Conservation (phyloP, 92 coral and sea anemone genomes). For the Palythoa grandiflora region DNA sequence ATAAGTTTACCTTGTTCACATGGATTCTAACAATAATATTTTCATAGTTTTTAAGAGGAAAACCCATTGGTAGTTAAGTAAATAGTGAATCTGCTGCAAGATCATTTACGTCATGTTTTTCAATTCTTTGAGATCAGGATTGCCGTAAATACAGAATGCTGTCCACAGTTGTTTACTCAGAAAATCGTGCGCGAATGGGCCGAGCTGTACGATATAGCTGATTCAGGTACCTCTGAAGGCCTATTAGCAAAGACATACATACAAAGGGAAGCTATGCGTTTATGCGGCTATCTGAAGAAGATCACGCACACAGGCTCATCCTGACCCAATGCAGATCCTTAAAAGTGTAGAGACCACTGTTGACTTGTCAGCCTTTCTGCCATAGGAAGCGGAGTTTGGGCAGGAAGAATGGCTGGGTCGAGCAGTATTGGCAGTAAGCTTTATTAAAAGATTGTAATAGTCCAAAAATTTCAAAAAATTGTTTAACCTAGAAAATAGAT, state of each 20-base stretch:
- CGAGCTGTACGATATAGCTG: slow-evolving; percentile 3
- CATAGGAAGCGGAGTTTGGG: slow-evolving; percentile 14
- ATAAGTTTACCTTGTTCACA: slow-evolving; percentile 25
- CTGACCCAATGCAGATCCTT: slow-evolving; percentile 49
- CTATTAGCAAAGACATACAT: slow-evolving; percentile 39
- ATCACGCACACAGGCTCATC: slow-evolving; percentile 35
- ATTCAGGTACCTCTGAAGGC: background rate
- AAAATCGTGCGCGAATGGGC: slow-evolving; percentile 2
- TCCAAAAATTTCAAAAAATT: background rate
- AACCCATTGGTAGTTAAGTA: no score
- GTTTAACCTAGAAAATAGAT: no score
- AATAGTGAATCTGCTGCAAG: no score
- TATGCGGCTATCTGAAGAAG: slow-evolving; percentile 35
- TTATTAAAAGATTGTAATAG: background rate
- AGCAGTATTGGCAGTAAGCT: background rate
- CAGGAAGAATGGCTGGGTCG: slow-evolving; percentile 25
- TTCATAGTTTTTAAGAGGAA: no score
- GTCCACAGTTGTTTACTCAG: background rate
- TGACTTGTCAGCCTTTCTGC: slow-evolving; percentile 10
- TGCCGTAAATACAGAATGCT: background rate
- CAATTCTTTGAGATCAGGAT: no score
- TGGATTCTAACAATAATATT: no score
- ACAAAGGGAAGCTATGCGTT: background rate
- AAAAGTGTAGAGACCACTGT: slow-evolving; percentile 36
- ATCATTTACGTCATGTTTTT: no score